Evolutionary conservation across 2,888 invertebrate genomes (phyloP).

Genomic region (Ditula angustiorana): DNA sequence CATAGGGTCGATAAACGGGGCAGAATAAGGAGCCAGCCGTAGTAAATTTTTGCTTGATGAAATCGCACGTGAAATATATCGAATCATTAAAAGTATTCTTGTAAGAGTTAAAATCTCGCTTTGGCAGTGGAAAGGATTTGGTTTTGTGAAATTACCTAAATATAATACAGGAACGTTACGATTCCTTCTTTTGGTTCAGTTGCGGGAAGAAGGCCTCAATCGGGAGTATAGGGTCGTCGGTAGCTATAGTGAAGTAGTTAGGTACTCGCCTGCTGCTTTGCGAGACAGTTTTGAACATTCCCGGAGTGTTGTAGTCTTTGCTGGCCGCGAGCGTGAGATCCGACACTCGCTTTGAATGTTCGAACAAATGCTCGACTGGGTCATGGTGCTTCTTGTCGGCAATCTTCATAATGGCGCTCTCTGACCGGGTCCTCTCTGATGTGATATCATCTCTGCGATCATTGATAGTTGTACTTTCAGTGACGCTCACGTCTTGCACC

Average conservation of each 20-base stretch:
- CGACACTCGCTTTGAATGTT: conserved; percentile 89
- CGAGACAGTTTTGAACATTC: conserved; percentile 89
- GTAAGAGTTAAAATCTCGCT: conserved; percentile 51
- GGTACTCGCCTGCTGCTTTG: conserved; percentile 87
- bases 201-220: conserved; percentile 93
- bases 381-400: conserved; percentile 81
- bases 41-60: conserved; percentile 41
- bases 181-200: conserved; percentile 86
- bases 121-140: conserved; percentile 80
- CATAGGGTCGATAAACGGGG: conserved; percentile 21
- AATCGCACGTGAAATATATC: conserved; percentile 8
- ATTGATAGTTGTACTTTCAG: conserved; percentile 61
- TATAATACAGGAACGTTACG: conserved; percentile 63
- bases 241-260: conserved; percentile 90
- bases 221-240: conserved; percentile 92
- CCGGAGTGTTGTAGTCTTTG: conserved; percentile 89
- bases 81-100: conserved; percentile 17
- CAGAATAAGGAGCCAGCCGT: conserved; percentile 35
- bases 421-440: conserved; percentile 78
- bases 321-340: conserved; percentile 90
- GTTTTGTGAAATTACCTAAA: conserved; percentile 60
- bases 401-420: conserved; percentile 86
- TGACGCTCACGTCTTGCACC: conserved; percentile 71
- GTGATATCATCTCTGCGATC: conserved; percentile 69
- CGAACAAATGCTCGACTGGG: conserved; percentile 72